phyloP scores from a whole-genome alignment of 2,113 vertebrate species.

The Cyprinodon tularosa region DNA sequence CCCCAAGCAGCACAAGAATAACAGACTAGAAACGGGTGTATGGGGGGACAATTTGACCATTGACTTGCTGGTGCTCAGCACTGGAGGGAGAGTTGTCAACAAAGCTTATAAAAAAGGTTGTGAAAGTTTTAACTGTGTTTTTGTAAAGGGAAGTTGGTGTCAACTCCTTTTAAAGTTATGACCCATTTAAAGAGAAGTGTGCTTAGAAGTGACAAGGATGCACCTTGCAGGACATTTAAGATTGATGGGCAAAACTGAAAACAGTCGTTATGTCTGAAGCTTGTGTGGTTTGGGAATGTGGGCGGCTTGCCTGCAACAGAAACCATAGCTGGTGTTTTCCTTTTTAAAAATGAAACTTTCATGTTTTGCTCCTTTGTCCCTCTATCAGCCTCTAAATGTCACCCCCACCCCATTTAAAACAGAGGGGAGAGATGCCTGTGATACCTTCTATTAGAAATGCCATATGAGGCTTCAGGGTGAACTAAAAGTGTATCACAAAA shows the following conservation, averaged over 20 bases:
- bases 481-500: slow-evolving; percentile 58
- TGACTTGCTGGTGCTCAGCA: slow-evolving; percentile 53
- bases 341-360: slow-evolving; percentile 71
- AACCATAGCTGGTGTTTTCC: slow-evolving; percentile 65
- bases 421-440: slow-evolving; percentile 67
- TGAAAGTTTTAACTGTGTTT: slow-evolving; percentile 75
- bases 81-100: slow-evolving; percentile 68
- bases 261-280: slow-evolving; percentile 47
- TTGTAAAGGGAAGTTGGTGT: slow-evolving; percentile 75
- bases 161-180: slow-evolving; percentile 76
- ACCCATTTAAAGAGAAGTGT: slow-evolving; percentile 75
- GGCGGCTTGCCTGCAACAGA: slow-evolving; percentile 68
- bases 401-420: slow-evolving; percentile 73
- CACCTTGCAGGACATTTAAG: slow-evolving; percentile 69
- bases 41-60: slow-evolving; percentile 61
- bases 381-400: slow-evolving; percentile 78
- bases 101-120: slow-evolving; percentile 72
- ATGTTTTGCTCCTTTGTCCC: slow-evolving; percentile 70
- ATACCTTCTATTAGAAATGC: slow-evolving; percentile 75
- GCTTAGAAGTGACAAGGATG: slow-evolving; percentile 67
- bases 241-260: slow-evolving; percentile 67
- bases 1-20: slow-evolving; percentile 69
- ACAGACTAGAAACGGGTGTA: slow-evolving; percentile 26
- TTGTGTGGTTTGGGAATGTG: slow-evolving; percentile 29
- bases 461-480: slow-evolving; percentile 53